Base-by-base conservation (phyloP, 2,888 invertebrate species). In the Micropterix aruncella region DNA sequence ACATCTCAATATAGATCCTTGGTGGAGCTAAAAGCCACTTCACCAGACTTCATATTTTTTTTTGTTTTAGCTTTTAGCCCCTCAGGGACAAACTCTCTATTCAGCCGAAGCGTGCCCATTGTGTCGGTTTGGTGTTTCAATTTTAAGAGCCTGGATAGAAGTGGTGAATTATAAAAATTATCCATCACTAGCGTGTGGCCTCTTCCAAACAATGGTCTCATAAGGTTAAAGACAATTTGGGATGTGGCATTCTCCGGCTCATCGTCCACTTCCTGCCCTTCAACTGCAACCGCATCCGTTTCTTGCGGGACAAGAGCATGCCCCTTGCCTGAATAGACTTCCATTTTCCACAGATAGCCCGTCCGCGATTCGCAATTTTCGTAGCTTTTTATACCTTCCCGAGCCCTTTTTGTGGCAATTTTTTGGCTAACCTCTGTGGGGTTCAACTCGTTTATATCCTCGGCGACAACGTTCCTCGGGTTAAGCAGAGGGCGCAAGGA, bases 101-200 rank as follows among this genome's bases (percentile, higher is more conserved):
- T 51, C 5, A 51, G 48, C 4, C 54, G 45, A n/a, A n/a, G n/a
- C n/a, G n/a, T n/a, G n/a, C n/a, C n/a, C n/a, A n/a, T n/a, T n/a
- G n/a, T n/a, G n/a, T 2, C 53, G 47, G 37, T 54, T 52, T 1
- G 50, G 52, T 50, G 43, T 19, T 50, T 49, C 7, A 7, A 0
- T 46, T 54, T 54, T 0, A 54, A 40, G 38, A 43, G 2, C 41
- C 54, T n/a, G 2, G 52, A 48, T 16, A 53, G 18, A 2, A 52
- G 45, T n/a, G 53, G 53, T 2, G 51, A 18, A 37, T 54, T 55
- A 44, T 55, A 54, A 46, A 50, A 54, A 47, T 53, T 54, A 19
- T 55, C 53, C 52, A 53, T 54, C 1, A 53, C 48, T 0, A 55
- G 36, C 1, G 52, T 53, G 42, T 55, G 53, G 36, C 53, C 54